Percentiles rank a stretch among this genome's conserved stretches.
phyloP scores from a whole-genome alignment of 2,113 vertebrate genomes.

The Todiramphus chloris region DNA sequence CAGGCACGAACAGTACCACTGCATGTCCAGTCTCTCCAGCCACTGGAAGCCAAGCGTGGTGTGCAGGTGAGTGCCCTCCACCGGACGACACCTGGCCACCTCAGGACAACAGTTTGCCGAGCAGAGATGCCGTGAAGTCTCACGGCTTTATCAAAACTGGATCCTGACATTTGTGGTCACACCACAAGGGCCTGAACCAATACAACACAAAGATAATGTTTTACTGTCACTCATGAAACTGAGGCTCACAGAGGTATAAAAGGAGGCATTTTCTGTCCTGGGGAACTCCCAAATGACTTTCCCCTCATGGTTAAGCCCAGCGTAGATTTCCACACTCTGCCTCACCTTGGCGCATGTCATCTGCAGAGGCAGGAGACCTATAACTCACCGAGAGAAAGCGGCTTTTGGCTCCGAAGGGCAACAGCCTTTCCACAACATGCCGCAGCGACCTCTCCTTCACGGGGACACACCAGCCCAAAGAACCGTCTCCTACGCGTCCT shows the following conservation, averaged over 20 bases:
- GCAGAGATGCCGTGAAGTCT: background rate
- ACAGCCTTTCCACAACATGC: background rate
- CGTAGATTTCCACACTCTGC: background rate
- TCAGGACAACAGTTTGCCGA: background rate
- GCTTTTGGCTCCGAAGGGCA: background rate
- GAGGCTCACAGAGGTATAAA: background rate
- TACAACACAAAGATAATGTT: fast-evolving
- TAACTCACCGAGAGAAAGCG: background rate
- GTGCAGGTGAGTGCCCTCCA: background rate
- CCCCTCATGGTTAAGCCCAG: background rate
- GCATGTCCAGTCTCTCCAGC: background rate
- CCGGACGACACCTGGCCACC: background rate
- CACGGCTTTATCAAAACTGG: background rate
- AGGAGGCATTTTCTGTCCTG: fast-evolving
- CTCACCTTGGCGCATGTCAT: background rate
- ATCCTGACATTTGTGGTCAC: background rate
- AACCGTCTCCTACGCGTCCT: background rate
- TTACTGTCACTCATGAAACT: background rate
- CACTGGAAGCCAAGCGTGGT: background rate
- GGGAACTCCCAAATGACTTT: background rate
- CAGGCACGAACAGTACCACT: background rate
- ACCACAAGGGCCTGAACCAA: background rate
- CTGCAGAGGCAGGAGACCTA: background rate
- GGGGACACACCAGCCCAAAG: background rate
- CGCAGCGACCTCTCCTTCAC: background rate